phyloP scores from a whole-genome alignment of 2,888 invertebrate genomes.

The Cheilosia vulpina region DNA sequence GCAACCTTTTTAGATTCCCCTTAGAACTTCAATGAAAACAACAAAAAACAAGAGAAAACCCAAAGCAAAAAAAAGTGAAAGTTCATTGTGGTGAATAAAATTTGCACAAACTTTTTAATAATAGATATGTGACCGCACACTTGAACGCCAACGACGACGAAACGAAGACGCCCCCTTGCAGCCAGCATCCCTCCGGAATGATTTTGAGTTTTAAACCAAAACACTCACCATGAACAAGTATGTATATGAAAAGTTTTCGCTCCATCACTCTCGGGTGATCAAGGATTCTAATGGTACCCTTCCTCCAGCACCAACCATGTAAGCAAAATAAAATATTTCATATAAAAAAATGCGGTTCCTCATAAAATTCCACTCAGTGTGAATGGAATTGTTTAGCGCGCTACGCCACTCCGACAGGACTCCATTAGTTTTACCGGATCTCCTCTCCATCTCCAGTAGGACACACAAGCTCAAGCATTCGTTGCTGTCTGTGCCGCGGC shows the following conservation, averaged over 20 bases:
- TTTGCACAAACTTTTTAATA: conserved; percentile 50
- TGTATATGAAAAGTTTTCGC: conserved; percentile 36
- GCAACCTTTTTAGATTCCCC: neutral
- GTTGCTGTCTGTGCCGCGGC: conserved; percentile 46
- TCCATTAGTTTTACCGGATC: conserved; percentile 53
- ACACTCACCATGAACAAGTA: conserved; percentile 26
- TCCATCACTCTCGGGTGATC: conserved; percentile 42
- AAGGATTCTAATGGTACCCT: conserved; percentile 24
- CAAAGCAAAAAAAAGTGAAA: conserved; percentile 29
- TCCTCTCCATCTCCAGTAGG: conserved; percentile 31
- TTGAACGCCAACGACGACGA: neutral
- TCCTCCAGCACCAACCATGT: neutral
- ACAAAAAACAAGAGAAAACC: neutral
- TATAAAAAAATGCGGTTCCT: neutral
- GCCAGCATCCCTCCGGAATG: conserved; percentile 3
- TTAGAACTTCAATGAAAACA: neutral
- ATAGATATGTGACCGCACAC: conserved; percentile 50
- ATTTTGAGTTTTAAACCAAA: conserved; percentile 11
- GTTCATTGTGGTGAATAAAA: conserved; percentile 49
- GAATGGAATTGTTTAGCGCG: conserved; percentile 23
- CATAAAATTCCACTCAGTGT: conserved; percentile 26
- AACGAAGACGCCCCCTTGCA: neutral
- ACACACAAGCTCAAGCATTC: conserved; percentile 8
- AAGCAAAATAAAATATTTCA: conserved; percentile 45
- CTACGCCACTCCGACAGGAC: conserved; percentile 1